Base-by-base conservation (phyloP, 2,888 invertebrate genomes). In the Euplexia lucipara region DNA sequence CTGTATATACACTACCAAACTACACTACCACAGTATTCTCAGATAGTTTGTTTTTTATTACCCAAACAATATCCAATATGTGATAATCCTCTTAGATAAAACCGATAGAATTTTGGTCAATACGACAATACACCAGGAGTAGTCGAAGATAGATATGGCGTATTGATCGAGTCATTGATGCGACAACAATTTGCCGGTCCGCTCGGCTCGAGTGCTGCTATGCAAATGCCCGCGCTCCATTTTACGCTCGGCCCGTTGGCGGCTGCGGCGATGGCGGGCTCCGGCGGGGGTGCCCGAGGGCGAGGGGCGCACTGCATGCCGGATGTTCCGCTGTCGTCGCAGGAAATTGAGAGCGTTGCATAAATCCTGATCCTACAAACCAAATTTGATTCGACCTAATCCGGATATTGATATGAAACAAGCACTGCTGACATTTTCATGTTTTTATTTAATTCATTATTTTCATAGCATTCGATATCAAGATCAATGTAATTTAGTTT, bases 311-410 rank as follows among this genome's bases (percentile, higher is more conserved):
- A 78, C 75, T 88, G 89, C 90, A 90, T 86, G 90, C 91, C 94
- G 95, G 94, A 94, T 93, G 93, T 91, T 90, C 89, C 89, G 89
- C 89, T 93, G 92, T 93, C 92, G 91, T 93, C 92, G 90, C 93
- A 94, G 95, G 95, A 95, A 95, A 95, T 95, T 95, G 95, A 93
- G 93, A 94, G 89, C 92, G 90, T 92, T 93, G 94, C 95, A 95
- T 93, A 94, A 94, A 95, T 93, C 91, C 91, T 90, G 91, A 93
- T 94, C 91, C 91, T 91, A 90, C 93, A 91, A 94, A 92, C 92
- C 92, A 92, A 95, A 95, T 94, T 94, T 92, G 93, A 93, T 94
- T 93, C 92, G 79, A 90, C 91, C 90, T 94, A 94, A 95, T 94
- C 94, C 94, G 94, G 93, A 94, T 94, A 94, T 94, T 92, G 94